Evolutionary conservation across 2,113 vertebrate genomes (phyloP), one percentile per base, ranked within the genome.

Genomic region (Xyrauchen texanus): DNA sequence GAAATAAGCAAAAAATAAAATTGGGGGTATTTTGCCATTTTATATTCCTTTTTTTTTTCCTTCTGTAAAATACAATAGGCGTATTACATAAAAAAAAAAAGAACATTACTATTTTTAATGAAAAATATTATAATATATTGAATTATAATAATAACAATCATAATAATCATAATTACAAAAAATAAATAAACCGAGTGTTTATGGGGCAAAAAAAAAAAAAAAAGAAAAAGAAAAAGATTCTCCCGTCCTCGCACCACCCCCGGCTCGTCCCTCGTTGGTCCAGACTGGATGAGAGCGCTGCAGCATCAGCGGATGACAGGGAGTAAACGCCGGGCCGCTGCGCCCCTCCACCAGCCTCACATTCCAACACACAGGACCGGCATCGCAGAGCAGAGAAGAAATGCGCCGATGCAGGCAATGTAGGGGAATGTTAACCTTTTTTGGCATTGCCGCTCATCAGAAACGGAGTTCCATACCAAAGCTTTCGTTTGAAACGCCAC

Each of bases 261-360:
- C 51, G 12, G n/a, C n/a, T 67, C 44, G 12, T 78, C 42, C 21
- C 70, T 49, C 64, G 62, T 69, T 68, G 65, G 76, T 82, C 75
- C 80, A 72, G 68, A 13, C 76, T 67, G 76, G 76, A 84, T 81
- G 68, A 78, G 63, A 81, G 66, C 76, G 64, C 76, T 77, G 83
- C 65, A 73, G 76, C 79, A 80, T 81, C 76, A 84, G 70, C 82
- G 76, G 67, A 84, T 67, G 70, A 64, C 46, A 44, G 66, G 42
- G 71, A 82, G 47, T 58, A 16, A 67, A 81, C 71, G 85, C 81
- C 81, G 75, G 73, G 68, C 76, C 52, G 76, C 71, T 62, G 76
- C 76, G 77, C 77, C 68, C 76, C 66, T 69, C 70, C 46, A 71
- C 61, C 34, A 62, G 16, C 57, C 75, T 55, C 53, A 72, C 75